Percentiles rank a stretch among this genome's conserved stretches.
These are phyloP conservation scores for Neogobius melanostomus DNA, from an alignment of 2,113 vertebrate genomes.

Conservation along the genomic window DNA sequence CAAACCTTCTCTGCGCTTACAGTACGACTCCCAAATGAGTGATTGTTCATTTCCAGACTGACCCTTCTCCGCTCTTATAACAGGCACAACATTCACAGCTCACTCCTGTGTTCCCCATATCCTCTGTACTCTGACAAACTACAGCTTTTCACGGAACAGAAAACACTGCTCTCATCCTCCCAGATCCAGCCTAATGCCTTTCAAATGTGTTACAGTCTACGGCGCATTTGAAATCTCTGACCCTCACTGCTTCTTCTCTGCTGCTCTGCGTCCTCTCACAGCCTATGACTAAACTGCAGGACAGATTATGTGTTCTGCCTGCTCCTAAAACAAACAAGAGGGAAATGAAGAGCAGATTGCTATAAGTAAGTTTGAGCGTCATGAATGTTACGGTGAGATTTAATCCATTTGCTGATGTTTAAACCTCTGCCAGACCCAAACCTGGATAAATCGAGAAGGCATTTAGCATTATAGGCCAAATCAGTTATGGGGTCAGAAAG, in stretches of 20 bases:
- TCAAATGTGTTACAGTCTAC: slow-evolving; percentile 8
- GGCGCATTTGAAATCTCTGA: neutral
- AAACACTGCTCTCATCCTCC: slow-evolving; percentile 1
- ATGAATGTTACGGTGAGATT: slow-evolving; percentile 19
- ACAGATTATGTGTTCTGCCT: slow-evolving; percentile 27
- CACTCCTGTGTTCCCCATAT: slow-evolving; percentile 14
- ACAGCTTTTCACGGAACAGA: slow-evolving; percentile 30
- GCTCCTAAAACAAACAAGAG: slow-evolving; percentile 25
- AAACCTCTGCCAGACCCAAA: neutral
- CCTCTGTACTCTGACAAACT: slow-evolving; percentile 21
- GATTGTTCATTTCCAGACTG: slow-evolving; percentile 38
- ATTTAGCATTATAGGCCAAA: neutral
- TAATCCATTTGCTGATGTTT: neutral
- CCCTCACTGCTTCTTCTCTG: slow-evolving; percentile 1
- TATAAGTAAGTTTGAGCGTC: slow-evolving; percentile 31
- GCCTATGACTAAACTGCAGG: slow-evolving; percentile 25
- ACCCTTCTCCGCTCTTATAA: slow-evolving; percentile 14
- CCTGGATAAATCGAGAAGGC: neutral
- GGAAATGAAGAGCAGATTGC: slow-evolving; percentile 53
- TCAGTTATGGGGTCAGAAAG: neutral
- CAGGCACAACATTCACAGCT: slow-evolving; percentile 15
- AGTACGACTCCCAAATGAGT: slow-evolving; percentile 45
- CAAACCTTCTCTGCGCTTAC: slow-evolving; percentile 20
- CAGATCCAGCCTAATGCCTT: slow-evolving; percentile 21
- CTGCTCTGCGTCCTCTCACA: slow-evolving; percentile 4